Evolutionary conservation across 2,797 vertebrate genomes (phyloP).

Genomic region (Scolopax bukidnonensis): DNA sequence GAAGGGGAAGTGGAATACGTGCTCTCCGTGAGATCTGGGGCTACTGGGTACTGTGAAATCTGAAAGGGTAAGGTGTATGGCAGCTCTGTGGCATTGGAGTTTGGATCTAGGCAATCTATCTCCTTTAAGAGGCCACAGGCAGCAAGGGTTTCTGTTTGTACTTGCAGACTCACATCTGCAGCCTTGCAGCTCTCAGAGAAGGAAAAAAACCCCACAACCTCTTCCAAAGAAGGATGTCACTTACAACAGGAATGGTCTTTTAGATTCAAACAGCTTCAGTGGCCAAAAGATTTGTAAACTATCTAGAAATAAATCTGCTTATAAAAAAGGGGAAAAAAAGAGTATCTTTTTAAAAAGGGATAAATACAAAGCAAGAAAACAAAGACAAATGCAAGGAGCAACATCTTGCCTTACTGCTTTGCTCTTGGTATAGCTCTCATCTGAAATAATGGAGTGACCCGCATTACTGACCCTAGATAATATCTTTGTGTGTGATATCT

Average conservation of each 20-base stretch:
- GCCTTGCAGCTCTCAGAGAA: not conserved
- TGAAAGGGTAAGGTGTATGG: not conserved
- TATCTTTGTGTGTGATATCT: not conserved
- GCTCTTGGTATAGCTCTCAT: not conserved
- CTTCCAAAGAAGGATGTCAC: not conserved
- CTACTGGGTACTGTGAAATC: not conserved
- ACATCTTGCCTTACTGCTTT: not conserved
- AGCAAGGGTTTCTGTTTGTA: not conserved
- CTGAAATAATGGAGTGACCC: not conserved
- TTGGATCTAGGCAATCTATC: not conserved
- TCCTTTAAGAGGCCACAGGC: not conserved
- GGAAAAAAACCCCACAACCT: not conserved
- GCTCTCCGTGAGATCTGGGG: fast-evolving
- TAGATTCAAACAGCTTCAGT: not conserved
- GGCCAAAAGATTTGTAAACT: not conserved
- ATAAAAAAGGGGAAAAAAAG: not conserved
- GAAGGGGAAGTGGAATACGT: not conserved
- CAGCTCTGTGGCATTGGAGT: not conserved
- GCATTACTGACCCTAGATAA: not conserved
- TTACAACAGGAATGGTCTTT: not conserved
- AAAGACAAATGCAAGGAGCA: not conserved
- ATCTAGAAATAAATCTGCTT: not conserved
- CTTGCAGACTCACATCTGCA: not conserved
- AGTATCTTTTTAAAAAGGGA: fast-evolving
- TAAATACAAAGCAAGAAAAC: not conserved